Conservation (phyloP, 2,797 vertebrate genomes). For the Sebastes oblongus region DNA sequence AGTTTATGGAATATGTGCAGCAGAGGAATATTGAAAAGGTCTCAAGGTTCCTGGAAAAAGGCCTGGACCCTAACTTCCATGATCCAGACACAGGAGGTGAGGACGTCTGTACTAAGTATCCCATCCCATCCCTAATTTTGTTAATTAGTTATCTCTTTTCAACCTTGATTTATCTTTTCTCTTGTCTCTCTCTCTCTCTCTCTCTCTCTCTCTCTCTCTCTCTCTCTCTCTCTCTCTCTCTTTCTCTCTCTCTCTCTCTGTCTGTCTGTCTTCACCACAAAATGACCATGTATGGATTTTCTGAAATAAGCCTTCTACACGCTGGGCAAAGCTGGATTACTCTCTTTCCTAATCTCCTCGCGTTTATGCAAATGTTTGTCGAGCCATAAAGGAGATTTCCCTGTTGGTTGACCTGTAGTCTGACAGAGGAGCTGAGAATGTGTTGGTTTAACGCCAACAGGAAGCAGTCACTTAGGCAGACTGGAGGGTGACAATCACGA, state of each 20-base stretch:
- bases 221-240: neutral
- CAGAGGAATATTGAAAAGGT: constrained; percentile 90
- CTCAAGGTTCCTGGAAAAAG: constrained; percentile 93
- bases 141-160: constrained; percentile 7
- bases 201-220: neutral
- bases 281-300: constrained; percentile 62
- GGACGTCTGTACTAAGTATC: neutral
- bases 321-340: constrained; percentile 67
- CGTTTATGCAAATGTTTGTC: constrained; percentile 79
- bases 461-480: constrained; percentile 42
- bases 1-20: constrained; percentile 96
- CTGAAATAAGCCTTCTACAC: constrained; percentile 60
- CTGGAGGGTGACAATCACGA: constrained; percentile 10
- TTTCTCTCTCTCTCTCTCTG: neutral
- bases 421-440: constrained; percentile 41
- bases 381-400: constrained; percentile 67
- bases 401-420: constrained; percentile 72
- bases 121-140: neutral
- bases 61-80: constrained; percentile 97
- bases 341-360: constrained; percentile 73
- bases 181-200: neutral
- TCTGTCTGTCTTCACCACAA: constrained; percentile 18
- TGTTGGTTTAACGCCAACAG: constrained; percentile 49
- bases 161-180: constrained; percentile 23
- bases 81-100: constrained; percentile 96